These are phyloP conservation scores for Solenopsis invicta DNA, from an alignment of 1,140 invertebrate genomes.

Conservation along the genomic window DNA sequence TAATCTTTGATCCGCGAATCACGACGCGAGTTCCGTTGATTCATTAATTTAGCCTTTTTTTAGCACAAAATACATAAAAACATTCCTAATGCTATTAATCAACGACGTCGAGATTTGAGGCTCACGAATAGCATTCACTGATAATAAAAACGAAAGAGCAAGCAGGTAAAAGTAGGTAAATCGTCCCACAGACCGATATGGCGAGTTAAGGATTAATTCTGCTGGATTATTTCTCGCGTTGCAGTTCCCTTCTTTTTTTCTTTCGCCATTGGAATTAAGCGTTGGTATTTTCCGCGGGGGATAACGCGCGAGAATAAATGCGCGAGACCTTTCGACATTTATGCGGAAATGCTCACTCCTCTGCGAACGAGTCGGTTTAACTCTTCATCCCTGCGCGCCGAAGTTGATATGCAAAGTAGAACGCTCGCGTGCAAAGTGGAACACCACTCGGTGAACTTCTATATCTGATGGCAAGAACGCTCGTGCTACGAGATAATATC, in stretches of 20 bases:
- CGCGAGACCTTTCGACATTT: constrained; percentile 68
- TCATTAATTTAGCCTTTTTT: constrained; percentile 24
- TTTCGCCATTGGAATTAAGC: constrained; percentile 52
- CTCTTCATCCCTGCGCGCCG: constrained; percentile 51
- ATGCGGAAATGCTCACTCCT: constrained; percentile 57
- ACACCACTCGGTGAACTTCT: constrained; percentile 60
- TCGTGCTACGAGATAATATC: constrained; percentile 64
- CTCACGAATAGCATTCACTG: neutral
- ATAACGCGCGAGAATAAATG: constrained; percentile 62
- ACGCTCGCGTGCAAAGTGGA: constrained; percentile 65
- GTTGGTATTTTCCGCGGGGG: constrained; percentile 20
- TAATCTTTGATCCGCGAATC: neutral
- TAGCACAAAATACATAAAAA: neutral
- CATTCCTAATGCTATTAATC: neutral
- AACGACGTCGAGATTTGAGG: neutral
- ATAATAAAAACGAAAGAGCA: constrained; percentile 1
- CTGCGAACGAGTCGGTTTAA: constrained; percentile 52
- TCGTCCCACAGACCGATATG: neutral
- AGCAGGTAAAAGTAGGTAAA: neutral
- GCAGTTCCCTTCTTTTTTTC: neutral
- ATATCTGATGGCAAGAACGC: constrained; percentile 63
- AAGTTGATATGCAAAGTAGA: constrained; percentile 66
- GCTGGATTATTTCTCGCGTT: constrained; percentile 51
- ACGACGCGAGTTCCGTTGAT: neutral
- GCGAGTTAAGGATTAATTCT: constrained; percentile 61